Evolutionary conservation across 2,797 vertebrate species (phyloP).

Genomic region (Borostomias antarcticus): DNA sequence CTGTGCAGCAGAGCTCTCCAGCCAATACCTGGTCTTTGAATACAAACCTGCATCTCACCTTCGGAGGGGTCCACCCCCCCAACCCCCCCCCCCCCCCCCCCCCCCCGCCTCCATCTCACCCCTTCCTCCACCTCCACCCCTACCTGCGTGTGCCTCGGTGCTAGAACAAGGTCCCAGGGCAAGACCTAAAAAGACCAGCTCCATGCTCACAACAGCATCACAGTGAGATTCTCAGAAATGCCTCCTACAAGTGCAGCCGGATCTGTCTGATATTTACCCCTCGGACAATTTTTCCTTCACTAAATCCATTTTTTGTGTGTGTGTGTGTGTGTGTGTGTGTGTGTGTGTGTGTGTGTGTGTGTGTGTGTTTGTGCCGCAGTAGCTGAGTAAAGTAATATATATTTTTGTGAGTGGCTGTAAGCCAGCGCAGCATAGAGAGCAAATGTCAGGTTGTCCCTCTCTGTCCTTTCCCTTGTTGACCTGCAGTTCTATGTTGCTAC

Average conservation of each 20-base stretch:
- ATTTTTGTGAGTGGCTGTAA: no score
- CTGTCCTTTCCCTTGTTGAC: no score
- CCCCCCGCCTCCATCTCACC: no score
- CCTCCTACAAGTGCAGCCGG: slow-evolving; percentile 33
- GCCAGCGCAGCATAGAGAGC: no score
- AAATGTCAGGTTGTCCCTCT: no score
- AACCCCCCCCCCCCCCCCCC: background rate
- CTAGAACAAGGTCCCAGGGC: slow-evolving; percentile 61
- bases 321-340: background rate
- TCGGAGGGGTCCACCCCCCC: slow-evolving; percentile 12
- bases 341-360: background rate
- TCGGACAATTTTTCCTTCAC: slow-evolving; percentile 31
- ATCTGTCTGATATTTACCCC: slow-evolving; percentile 6
- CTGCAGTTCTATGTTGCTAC: no score
- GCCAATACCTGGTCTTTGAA: slow-evolving; percentile 53
- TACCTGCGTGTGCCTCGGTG: slow-evolving; percentile 8
- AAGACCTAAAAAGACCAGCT: slow-evolving; percentile 67
- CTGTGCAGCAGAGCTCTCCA: slow-evolving; percentile 50
- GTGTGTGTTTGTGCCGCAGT: background rate
- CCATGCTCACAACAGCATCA: slow-evolving; percentile 31
- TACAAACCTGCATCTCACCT: slow-evolving; percentile 60
- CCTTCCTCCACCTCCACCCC: slow-evolving; percentile 16
- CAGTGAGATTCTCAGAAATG: slow-evolving; percentile 39
- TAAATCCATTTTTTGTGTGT: slow-evolving; percentile 17
- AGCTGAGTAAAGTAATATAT: background rate